Percentiles rank a stretch among this genome's conserved stretches.
Evolutionary conservation across 1,140 invertebrate genomes (phyloP).

Genomic region (Centruroides vittatus): DNA sequence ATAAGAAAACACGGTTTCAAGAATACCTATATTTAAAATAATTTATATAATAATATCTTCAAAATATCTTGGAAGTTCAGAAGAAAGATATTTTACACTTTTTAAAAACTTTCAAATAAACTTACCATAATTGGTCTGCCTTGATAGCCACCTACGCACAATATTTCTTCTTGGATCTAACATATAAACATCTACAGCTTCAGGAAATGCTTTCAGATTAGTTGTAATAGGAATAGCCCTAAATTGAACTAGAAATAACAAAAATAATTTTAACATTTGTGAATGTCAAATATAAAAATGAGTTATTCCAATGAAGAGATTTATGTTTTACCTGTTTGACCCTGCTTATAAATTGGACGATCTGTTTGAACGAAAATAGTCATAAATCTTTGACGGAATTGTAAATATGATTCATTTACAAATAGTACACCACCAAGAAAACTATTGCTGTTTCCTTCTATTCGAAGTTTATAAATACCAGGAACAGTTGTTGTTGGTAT

Average conservation of each 20-base stretch:
- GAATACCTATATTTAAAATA: too few species aligned
- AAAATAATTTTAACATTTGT: too few species aligned
- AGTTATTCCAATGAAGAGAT: background rate
- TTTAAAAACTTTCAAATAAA: too few species aligned
- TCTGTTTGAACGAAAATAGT: constrained; percentile 91
- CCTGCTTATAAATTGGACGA: constrained; percentile 88
- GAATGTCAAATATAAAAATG: too few species aligned
- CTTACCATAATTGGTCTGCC: constrained; percentile 44
- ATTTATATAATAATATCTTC: too few species aligned
- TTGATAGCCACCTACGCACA: constrained; percentile 76
- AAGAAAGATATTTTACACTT: too few species aligned
- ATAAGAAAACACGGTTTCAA: too few species aligned
- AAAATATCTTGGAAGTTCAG: too few species aligned
- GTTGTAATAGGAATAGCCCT: constrained; percentile 79
- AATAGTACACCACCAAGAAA: constrained; percentile 69
- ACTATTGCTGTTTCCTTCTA: constrained; percentile 75
- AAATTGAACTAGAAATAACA: constrained; percentile 48
- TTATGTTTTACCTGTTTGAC: constrained; percentile 42
- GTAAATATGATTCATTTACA: constrained; percentile 58
- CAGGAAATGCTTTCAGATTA: constrained; percentile 68
- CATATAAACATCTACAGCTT: constrained; percentile 78
- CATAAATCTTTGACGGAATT: constrained; percentile 76
- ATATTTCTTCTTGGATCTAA: constrained; percentile 69
- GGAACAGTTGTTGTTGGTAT: constrained; percentile 60
- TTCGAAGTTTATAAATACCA: constrained; percentile 68